Conservation (phyloP, 2,113 vertebrate species). For the Malurus melanocephalus region DNA sequence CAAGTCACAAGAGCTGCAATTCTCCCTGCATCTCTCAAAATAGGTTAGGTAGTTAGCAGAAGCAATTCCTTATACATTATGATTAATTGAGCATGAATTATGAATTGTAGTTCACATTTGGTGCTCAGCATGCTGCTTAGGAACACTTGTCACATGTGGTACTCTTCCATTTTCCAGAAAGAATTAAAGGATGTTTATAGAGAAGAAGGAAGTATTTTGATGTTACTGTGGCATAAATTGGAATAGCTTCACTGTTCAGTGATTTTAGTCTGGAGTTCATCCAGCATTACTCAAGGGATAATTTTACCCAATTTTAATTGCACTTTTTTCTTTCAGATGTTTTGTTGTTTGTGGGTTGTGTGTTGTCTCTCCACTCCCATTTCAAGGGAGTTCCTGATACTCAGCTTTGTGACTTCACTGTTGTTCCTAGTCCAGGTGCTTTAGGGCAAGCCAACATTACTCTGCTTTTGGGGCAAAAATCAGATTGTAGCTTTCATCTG, state of each 20-base stretch:
- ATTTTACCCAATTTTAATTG: conserved; percentile 1
- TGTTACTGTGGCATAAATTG: not conserved
- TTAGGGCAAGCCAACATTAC: not conserved
- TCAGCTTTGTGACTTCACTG: not conserved
- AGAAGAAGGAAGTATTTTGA: conserved; percentile 22
- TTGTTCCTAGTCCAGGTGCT: not conserved
- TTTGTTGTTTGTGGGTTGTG: not conserved
- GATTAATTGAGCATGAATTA: conserved; percentile 30
- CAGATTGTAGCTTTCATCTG: not conserved
- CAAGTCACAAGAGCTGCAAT: not conserved
- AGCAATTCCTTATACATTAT: not conserved
- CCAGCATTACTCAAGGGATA: conserved; percentile 2
- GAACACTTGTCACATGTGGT: not conserved
- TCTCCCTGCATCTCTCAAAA: not conserved
- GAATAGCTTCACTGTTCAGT: not conserved
- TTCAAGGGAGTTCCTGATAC: not conserved
- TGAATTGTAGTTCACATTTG: not conserved
- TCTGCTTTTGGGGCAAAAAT: not conserved
- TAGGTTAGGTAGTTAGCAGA: not conserved
- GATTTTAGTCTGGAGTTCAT: conserved; percentile 4
- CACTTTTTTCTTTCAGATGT: not conserved
- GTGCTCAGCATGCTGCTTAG: not conserved
- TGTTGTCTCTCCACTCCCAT: not conserved
- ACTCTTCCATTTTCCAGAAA: conserved; percentile 26
- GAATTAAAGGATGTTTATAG: not conserved